These are phyloP conservation scores for Hoplodrina ambigua DNA, from an alignment of 2,888 invertebrate species.

Conservation along the genomic window DNA sequence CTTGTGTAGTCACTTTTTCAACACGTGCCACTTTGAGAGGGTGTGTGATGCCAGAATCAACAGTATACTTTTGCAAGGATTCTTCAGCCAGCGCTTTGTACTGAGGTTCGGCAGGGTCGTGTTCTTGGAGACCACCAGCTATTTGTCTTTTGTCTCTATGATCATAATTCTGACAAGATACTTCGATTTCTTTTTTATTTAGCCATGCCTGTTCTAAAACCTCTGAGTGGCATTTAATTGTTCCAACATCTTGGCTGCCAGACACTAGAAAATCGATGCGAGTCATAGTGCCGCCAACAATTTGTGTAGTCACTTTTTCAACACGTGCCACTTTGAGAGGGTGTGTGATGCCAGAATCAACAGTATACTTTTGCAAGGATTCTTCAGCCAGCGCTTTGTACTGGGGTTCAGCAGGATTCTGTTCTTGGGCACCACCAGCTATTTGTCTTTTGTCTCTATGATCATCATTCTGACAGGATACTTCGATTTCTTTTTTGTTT, in stretches of 20 bases:
- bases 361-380: constrained; percentile 61
- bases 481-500: not conserved
- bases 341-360: constrained; percentile 12
- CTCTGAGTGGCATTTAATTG: constrained; percentile 62
- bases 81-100: not conserved
- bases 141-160: too few species aligned
- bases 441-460: too few species aligned
- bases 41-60: not conserved
- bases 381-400: constrained; percentile 58
- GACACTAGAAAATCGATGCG: too few species aligned
- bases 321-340: not conserved
- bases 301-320: too few species aligned
- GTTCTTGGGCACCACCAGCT: too few species aligned
- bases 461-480: too few species aligned
- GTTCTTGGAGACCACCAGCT: too few species aligned
- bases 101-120: not conserved
- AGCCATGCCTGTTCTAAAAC: constrained; percentile 67
- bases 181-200: constrained; percentile 45
- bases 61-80: not conserved
- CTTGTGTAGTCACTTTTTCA: too few species aligned
- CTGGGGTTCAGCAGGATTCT: too few species aligned
- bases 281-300: too few species aligned
- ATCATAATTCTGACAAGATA: not conserved
- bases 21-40: too few species aligned
- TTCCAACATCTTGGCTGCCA: too few species aligned